Evolutionary conservation across 1,140 invertebrate species (phyloP), one percentile per base, ranked within the genome.

Genomic region (Eupristina koningsbergeri): DNA sequence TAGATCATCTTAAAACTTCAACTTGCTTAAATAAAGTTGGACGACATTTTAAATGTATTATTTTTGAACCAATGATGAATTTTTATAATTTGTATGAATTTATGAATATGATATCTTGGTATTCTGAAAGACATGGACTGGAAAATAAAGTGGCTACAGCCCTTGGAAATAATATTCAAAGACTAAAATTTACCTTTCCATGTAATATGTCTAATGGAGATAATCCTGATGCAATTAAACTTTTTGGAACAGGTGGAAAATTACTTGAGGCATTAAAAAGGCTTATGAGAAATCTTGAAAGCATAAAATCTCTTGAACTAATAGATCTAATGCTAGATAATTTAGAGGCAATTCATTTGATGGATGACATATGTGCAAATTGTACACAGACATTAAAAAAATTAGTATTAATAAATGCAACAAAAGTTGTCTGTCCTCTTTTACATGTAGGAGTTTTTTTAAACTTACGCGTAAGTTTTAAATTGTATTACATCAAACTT

Each of bases 81-180:
- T 97, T 97, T 85, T 96, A 96, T 87, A 97, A 97, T 89, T 92
- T 97, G 6, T 97, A 96, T 87, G 96, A 97, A 89, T 97, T 97
- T 87, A 96, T 97, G 94, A 96, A 95, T 53, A 94, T 97, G 93
- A 89, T 96, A 64, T 95, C 95, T 6, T 97, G 95, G 93, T 96
- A 95, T 85, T 93, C 94, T 3, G 95, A 96, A 87, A 88, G 79
- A 45, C 89, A 91, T 71, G 87, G 85, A 0, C 86, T 80, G 0
- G 89, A 92, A 41, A 89, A 90, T 80, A 87, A 86, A 9, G 87
- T 89, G 0, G 89, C 91, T 22, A 85, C 89, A n/a, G 93, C 93
- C 45, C 91, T 95, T 83, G 94, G 94, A 11, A 91, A 87, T 0
- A 93, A 95, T 39, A 94, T 96, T 67, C 91, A 93, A 3, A 93